Conservation (phyloP, 2,797 vertebrate genomes). For the Petrocephalus schoutedeni region DNA sequence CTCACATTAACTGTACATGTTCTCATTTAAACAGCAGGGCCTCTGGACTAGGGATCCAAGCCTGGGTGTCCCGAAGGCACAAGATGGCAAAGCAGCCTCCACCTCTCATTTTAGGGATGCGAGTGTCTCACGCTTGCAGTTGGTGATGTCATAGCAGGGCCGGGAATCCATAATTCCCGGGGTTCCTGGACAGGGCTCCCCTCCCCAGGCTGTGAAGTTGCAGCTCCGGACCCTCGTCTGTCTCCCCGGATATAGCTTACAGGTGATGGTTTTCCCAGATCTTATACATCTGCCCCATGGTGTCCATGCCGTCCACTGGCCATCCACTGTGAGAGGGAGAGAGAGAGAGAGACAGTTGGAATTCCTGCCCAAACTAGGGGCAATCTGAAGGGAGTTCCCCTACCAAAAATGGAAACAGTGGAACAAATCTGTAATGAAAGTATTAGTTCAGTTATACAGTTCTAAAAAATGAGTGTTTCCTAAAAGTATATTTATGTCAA, state of each 20-base stretch:
- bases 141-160: slow-evolving; percentile 14
- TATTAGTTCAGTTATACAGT: not conserved
- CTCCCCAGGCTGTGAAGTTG: not conserved
- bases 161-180: not conserved
- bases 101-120: not conserved
- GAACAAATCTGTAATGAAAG: not conserved
- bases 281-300: not conserved
- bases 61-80: not conserved
- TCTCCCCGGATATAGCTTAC: not conserved
- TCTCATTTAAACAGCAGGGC: not conserved
- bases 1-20: not conserved
- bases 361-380: not conserved
- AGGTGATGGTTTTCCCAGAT: not conserved
- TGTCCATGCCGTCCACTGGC: slow-evolving; percentile 23
- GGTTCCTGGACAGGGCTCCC: not conserved
- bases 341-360: not conserved
- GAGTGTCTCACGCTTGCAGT: slow-evolving; percentile 12
- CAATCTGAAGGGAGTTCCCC: not conserved
- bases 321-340: slow-evolving; percentile 15
- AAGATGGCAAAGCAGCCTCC: not conserved
- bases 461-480: not conserved
- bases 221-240: not conserved
- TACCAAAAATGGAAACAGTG: not conserved
- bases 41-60: not conserved
- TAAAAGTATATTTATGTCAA: not conserved